Conservation (phyloP, 2,113 vertebrate genomes). For the Taurulus bubalis region DNA sequence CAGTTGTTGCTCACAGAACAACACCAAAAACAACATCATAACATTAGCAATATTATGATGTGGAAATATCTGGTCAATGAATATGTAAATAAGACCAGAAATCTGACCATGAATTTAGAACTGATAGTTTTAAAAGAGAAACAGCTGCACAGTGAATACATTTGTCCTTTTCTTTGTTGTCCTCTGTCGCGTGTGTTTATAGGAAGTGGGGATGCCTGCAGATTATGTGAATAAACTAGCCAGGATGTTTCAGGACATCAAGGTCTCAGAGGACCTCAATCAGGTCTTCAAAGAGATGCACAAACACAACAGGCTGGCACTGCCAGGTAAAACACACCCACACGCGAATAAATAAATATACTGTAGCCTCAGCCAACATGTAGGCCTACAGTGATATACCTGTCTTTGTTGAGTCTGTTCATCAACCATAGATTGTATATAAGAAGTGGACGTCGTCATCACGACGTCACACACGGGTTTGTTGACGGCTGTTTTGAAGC, state of each 20-base stretch:
- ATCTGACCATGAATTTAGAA: background rate
- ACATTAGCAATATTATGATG: no score
- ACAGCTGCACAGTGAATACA: background rate
- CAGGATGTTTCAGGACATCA: constrained; percentile 99
- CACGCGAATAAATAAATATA: background rate
- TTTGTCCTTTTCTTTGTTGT: background rate
- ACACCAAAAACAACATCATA: background rate
- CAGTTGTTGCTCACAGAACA: no score
- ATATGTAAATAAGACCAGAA: background rate
- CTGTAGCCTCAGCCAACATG: no score
- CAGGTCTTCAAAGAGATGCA: constrained; percentile 99
- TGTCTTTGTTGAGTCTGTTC: no score
- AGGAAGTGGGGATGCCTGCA: constrained; percentile 99
- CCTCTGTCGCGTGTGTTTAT: constrained; percentile 21
- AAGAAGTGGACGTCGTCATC: no score
- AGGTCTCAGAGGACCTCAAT: constrained; percentile 98
- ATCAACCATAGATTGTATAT: no score
- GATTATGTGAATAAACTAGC: constrained; percentile 98
- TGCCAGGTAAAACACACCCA: constrained; percentile 89
- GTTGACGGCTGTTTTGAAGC: no score
- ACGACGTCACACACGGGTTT: no score
- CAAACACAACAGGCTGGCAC: constrained; percentile 97
- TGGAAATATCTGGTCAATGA: background rate
- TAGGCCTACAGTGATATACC: no score
- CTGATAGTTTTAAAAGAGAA: background rate